Base-by-base conservation (phyloP, 2,113 vertebrate genomes). In the Scartelaos histophorus region DNA sequence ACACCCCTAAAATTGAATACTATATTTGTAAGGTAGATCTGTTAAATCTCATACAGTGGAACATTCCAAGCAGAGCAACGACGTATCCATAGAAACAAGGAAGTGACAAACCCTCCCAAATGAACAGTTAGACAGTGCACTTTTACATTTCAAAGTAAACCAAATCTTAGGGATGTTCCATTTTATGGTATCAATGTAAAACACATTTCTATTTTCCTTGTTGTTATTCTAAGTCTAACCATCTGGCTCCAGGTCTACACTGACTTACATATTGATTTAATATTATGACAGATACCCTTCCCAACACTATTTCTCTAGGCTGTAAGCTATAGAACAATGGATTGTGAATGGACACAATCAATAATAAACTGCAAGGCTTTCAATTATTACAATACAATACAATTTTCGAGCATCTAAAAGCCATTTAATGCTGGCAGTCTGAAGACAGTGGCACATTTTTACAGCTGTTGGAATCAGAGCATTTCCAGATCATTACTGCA, bases 401-500 rank as follows among this genome's bases (percentile, higher is more conserved):
- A 3, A 35, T 64, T 64, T 35, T 12, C n/a, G 2, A 64, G 34
- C 29, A 38, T n/a, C 29, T 62, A 19, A 72, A 66, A 71, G 49
- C 45, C 21, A 29, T 64, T 35, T 64, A 16, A 19, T 64, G 15
- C 29, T 38, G 16, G 3, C 17, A 43, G 61, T 38, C 7, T 9
- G 58, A 1, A 34, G 11, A 35, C 56, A 54, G 10, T 19, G 22
- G 12, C 22, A 34, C 9, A 45, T 6, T 67, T 62, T 49, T 29
- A 51, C 2, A 61, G 49, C 17, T 22, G 2, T 3, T 29, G 0
- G 38, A 67, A 60, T 61, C 46, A 38, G 21, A 69, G 17, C 9
- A 65, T 69, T n/a, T 81, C 22, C 64, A 29, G 1, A 75, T 10
- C 51, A 46, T 5, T 13, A 67, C 24, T 60, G 70, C 57, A 3